A percentile compares a stretch with the other conserved stretches of the same genome.
Conservation (phyloP, 1,140 invertebrate species). For the Meloidogyne floridensis region DNA sequence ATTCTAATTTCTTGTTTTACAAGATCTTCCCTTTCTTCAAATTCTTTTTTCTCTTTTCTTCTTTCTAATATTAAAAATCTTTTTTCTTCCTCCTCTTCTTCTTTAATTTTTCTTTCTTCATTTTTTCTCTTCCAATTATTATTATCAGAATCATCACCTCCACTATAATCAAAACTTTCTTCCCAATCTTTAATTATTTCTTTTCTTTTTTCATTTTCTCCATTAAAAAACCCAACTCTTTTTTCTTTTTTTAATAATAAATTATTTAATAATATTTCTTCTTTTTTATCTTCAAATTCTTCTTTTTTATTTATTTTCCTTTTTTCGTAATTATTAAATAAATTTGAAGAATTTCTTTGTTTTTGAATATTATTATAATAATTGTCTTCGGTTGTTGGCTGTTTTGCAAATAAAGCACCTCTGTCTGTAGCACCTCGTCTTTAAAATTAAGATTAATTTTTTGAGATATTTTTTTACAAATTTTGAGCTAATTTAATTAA, state of each 20-base stretch:
- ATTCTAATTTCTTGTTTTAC: neutral
- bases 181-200: neutral
- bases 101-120: too few species aligned
- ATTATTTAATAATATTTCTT: neutral
- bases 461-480: too few species aligned
- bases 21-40: neutral
- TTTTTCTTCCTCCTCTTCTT: neutral
- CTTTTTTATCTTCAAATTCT: too few species aligned
- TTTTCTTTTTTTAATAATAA: constrained; percentile 7
- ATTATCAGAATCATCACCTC: neutral
- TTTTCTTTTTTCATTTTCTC: constrained; percentile 2
- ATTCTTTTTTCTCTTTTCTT: neutral
- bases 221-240: constrained; percentile 6
- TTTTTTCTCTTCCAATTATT: neutral
- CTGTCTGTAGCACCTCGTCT: neutral
- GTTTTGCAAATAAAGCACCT: constrained; percentile 15
- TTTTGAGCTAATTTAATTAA: neutral
- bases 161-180: neutral
- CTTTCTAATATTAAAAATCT: neutral
- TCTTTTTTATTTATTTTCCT: neutral
- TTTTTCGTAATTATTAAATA: constrained; percentile 1
- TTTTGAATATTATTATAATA: neutral
- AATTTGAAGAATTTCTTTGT: neutral
- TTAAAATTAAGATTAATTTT: constrained; percentile 3
- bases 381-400: neutral